Conservation (phyloP, 2,113 vertebrate genomes). For the Lanius ludovicianus region DNA sequence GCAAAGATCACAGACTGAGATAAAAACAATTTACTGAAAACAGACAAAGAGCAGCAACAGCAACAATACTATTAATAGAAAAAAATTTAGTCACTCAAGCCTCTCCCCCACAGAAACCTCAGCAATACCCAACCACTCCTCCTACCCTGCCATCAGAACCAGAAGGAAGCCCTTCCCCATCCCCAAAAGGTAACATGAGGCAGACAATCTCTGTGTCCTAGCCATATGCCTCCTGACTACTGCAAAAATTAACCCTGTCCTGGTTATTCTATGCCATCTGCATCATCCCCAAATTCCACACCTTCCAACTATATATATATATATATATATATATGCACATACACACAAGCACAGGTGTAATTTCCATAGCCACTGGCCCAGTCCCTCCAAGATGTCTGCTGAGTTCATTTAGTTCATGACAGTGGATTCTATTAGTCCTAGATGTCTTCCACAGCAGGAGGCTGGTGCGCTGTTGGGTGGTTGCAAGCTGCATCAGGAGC, state of each 20-base stretch:
- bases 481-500: too few relatives aligned
- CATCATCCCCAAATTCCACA: background rate
- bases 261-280: background rate
- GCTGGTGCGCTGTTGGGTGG: too few relatives aligned
- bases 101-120: background rate
- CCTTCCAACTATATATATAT: background rate
- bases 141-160: background rate
- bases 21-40: background rate
- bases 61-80: background rate
- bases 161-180: background rate
- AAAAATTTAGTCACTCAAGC: rapidly evolving
- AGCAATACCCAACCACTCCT: background rate
- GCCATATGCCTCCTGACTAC: background rate
- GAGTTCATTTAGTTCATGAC: too few relatives aligned
- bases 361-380: too few relatives aligned
- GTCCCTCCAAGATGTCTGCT: too few relatives aligned
- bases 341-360: background rate
- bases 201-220: background rate
- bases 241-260: background rate
- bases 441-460: too few relatives aligned
- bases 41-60: background rate
- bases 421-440: too few relatives aligned
- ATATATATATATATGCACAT: background rate
- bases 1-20: background rate
- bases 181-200: background rate